Percentiles rank a stretch among this genome's conserved stretches.
Conservation (phyloP, 2,113 vertebrate genomes). For the Polypterus senegalus region DNA sequence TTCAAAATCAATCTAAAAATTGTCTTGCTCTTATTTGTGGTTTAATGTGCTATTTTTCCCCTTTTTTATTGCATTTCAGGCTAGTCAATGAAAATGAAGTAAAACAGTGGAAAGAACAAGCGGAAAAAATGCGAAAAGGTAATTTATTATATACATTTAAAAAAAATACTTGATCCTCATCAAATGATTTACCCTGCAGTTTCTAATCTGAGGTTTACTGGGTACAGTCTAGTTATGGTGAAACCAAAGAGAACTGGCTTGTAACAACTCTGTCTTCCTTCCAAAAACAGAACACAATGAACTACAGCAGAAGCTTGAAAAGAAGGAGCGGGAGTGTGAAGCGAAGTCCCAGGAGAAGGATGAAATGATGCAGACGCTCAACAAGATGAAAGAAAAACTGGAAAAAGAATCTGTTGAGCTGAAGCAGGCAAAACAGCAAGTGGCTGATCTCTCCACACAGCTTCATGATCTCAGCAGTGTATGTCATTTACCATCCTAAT, state of each 20-base stretch:
- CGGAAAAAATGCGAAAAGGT: constrained; percentile 98
- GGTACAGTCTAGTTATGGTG: too few relatives aligned
- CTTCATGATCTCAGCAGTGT: constrained; percentile 85
- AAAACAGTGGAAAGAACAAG: constrained; percentile 98
- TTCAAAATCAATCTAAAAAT: background rate
- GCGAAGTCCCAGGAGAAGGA: constrained; percentile 97
- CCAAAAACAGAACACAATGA: constrained; percentile 73
- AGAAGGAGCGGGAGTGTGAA: constrained; percentile 92
- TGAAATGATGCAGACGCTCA: constrained; percentile 97
- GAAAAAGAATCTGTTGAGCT: constrained; percentile 85
- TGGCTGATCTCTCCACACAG: constrained; percentile 66
- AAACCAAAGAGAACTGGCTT: too few relatives aligned
- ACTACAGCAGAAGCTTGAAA: constrained; percentile 88
- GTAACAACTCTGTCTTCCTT: background rate
- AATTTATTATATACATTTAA: constrained; percentile 1
- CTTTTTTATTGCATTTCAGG: constrained; percentile 44
- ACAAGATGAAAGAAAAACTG: constrained; percentile 98
- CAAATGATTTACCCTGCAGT: too few relatives aligned
- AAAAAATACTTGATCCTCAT: too few relatives aligned
- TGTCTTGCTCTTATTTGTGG: too few relatives aligned
- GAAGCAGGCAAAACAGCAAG: constrained; percentile 89
- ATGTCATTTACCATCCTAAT: constrained; percentile 24
- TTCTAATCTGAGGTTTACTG: too few relatives aligned
- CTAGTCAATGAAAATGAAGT: constrained; percentile 98
- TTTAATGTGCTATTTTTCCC: constrained; percentile 5